phyloP scores from a whole-genome alignment of 2,888 invertebrate species.

The Thyatira batis region DNA sequence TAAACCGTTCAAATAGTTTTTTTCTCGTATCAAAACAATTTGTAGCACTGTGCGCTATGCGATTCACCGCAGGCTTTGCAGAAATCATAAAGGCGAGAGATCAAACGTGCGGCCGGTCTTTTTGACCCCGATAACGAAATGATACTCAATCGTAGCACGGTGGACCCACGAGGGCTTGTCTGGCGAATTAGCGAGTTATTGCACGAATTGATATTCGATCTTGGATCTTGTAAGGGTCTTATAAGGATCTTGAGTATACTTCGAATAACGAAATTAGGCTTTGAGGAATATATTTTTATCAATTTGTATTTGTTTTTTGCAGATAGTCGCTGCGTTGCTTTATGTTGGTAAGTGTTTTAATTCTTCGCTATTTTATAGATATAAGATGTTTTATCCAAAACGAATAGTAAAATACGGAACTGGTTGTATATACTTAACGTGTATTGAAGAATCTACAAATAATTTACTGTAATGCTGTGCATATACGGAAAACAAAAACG shows the following conservation, averaged over 20 bases:
- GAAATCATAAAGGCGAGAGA: slow-evolving; percentile 62
- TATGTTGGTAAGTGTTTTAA: neutral
- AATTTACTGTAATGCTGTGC: neutral
- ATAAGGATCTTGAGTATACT: slow-evolving; percentile 1
- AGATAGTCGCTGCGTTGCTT: neutral
- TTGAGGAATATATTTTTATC: neutral
- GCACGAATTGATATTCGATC: slow-evolving; percentile 20
- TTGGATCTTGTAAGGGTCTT: neutral
- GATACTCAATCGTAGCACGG: slow-evolving; percentile 42
- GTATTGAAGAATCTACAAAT: neutral
- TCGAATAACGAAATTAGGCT: neutral
- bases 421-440: no score
- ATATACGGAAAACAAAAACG: neutral
- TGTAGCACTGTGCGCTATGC: slow-evolving; percentile 10
- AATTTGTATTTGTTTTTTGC: neutral
- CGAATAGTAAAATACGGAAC: no score
- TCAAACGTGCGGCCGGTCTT: slow-evolving; percentile 55
- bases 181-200: slow-evolving; percentile 31
- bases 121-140: slow-evolving; percentile 59
- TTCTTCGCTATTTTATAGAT: no score
- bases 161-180: slow-evolving; percentile 32
- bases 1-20: neutral
- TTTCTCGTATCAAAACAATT: neutral
- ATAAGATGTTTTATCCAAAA: no score
- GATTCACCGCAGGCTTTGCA: slow-evolving; percentile 34